These are phyloP conservation scores for Malacosoma neustria DNA, from an alignment of 2,888 invertebrate genomes.

Conservation along the genomic window DNA sequence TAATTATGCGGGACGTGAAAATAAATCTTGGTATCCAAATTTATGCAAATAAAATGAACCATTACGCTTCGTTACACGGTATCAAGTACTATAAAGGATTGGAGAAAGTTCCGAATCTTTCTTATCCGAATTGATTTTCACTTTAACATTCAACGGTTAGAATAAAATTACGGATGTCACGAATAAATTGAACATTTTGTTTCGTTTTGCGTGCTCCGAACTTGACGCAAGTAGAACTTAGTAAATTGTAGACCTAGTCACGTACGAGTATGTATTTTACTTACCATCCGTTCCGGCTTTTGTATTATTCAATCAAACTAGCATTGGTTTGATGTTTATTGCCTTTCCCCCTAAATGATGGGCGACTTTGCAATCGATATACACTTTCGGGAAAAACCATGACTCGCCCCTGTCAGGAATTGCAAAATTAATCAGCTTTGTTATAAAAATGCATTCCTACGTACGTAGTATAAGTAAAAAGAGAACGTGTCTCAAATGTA, in stretches of 20 bases:
- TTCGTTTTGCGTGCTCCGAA: not conserved
- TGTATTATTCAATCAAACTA: conserved; percentile 52
- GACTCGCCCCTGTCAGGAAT: conserved; percentile 29
- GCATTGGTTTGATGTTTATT: conserved; percentile 46
- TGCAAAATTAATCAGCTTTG: too few species aligned
- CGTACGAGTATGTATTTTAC: conserved; percentile 25
- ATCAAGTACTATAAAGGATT: conserved; percentile 50
- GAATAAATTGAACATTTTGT: conserved; percentile 10
- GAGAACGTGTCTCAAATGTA: too few species aligned
- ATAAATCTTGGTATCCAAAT: conserved; percentile 55
- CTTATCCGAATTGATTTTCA: conserved; percentile 43
- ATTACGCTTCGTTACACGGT: conserved; percentile 61
- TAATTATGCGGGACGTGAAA: conserved; percentile 36
- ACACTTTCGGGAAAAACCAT: conserved; percentile 50
- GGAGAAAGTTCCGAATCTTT: conserved; percentile 43
- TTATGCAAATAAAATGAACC: conserved; percentile 65
- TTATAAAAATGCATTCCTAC: too few species aligned
- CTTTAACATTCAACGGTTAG: conserved; percentile 29
- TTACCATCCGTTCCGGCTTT: conserved; percentile 22
- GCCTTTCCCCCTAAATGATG: conserved; percentile 46
- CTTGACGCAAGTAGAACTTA: not conserved
- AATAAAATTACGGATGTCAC: conserved; percentile 14
- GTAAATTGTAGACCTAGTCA: conserved; percentile 13
- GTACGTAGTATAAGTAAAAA: too few species aligned
- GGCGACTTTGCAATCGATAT: conserved; percentile 40